A percentile compares a stretch with the other conserved stretches of the same genome.
phyloP scores from a whole-genome alignment of 2,797 vertebrate species.

The Mus spretus region DNA sequence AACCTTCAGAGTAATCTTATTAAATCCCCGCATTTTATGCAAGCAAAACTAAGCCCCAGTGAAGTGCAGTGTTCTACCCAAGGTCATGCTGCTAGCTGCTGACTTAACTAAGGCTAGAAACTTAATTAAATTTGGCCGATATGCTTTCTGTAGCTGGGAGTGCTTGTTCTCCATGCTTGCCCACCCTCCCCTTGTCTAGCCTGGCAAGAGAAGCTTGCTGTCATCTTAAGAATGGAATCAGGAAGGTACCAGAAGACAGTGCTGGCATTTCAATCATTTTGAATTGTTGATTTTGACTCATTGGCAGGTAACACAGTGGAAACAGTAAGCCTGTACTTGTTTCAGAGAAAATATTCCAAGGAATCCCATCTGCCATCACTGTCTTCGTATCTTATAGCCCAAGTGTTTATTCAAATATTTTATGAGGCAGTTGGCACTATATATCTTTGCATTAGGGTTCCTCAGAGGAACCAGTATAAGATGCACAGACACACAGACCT shows the following conservation, averaged over 20 bases:
- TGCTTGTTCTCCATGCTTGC: neutral
- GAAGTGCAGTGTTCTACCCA: slow-evolving; percentile 6
- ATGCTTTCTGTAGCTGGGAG: neutral
- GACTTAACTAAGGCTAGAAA: slow-evolving; percentile 29
- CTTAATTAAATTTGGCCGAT: slow-evolving; percentile 2
- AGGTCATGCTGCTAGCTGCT: slow-evolving; percentile 28
- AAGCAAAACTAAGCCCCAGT: slow-evolving; percentile 13
- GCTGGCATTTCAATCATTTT: slow-evolving; percentile 29
- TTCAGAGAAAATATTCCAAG: slow-evolving; percentile 1
- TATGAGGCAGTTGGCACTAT: neutral
- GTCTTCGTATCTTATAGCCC: neutral
- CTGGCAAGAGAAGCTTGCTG: neutral
- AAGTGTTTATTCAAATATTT: slow-evolving; percentile 26
- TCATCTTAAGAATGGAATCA: neutral
- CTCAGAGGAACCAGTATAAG: neutral
- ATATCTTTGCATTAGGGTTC: neutral
- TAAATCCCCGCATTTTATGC: slow-evolving; percentile 53
- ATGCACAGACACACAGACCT: neutral
- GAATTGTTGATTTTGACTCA: neutral
- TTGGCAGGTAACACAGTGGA: neutral
- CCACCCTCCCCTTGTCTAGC: neutral
- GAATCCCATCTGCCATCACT: neutral
- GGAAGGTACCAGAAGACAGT: neutral
- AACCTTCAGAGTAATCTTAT: slow-evolving; percentile 49
- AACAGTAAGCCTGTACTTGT: slow-evolving; percentile 43